Conservation (phyloP, 2,113 vertebrate species). For the Alaudala cheleensis region DNA sequence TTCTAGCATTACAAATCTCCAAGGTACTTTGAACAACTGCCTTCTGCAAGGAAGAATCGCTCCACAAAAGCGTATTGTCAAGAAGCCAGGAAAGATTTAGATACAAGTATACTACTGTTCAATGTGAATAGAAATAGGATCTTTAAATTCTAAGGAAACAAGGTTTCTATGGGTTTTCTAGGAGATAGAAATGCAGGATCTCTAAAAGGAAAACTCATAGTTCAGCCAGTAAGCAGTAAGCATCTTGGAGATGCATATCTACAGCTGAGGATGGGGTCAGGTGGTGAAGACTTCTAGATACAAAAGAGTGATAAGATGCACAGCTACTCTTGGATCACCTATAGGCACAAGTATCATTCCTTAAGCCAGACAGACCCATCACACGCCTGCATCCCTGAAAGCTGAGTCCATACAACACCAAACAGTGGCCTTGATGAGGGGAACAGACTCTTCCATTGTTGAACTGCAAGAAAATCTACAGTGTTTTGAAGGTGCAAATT, state of each 20-base stretch:
- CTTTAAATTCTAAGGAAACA: neutral
- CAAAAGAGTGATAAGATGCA: neutral
- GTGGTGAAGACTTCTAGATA: neutral
- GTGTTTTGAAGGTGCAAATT: neutral
- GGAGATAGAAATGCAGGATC: neutral
- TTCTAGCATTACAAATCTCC: neutral
- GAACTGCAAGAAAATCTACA: neutral
- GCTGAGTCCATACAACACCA: neutral
- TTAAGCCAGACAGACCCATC: neutral
- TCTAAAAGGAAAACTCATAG: neutral
- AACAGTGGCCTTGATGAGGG: rapidly evolving
- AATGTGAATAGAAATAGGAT: neutral
- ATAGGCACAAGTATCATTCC: neutral
- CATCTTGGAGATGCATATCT: rapidly evolving
- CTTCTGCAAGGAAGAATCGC: neutral
- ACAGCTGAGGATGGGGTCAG: neutral
- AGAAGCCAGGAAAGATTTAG: neutral
- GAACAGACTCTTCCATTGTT: neutral
- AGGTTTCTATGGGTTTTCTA: neutral
- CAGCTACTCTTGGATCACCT: neutral
- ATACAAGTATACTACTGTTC: neutral
- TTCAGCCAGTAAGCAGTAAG: neutral
- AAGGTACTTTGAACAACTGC: neutral
- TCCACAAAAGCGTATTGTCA: neutral
- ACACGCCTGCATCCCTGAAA: rapidly evolving